Evolutionary conservation across 1,140 invertebrate species (phyloP).

Genomic region (Cyrtorhinus lividipennis): DNA sequence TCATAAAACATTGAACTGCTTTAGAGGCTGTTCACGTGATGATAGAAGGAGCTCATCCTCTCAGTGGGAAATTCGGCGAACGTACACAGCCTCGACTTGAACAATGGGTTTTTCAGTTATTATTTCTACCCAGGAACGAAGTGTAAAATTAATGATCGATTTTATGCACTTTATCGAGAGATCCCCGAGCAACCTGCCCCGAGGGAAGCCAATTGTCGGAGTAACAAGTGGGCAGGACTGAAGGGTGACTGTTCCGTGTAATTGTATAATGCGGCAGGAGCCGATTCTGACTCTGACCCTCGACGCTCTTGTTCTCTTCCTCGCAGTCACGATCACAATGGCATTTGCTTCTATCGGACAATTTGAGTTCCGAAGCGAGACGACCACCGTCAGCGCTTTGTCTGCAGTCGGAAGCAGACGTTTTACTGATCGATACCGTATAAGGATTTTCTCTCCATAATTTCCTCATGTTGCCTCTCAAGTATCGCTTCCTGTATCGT

Average conservation of each 20-base stretch:
- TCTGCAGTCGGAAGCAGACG: not conserved
- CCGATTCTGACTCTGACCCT: not conserved
- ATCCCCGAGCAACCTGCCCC: not conserved
- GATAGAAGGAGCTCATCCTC: no score
- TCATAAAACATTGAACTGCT: no score
- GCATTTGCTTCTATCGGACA: not conserved
- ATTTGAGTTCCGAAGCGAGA: not conserved
- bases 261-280: conserved; percentile 1
- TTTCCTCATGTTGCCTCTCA: no score
- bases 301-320: no score
- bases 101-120: not conserved
- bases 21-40: no score
- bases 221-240: conserved; percentile 4
- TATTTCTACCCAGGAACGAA: not conserved
- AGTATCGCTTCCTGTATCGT: no score
- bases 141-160: not conserved
- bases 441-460: no score
- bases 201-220: conserved; percentile 4
- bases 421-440: not conserved
- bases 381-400: not conserved
- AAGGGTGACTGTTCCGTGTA: not conserved
- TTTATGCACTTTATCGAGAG: not conserved
- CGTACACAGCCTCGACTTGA: no score
- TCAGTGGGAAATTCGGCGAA: not conserved
- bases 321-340: not conserved